Evolutionary conservation across 2,113 vertebrate genomes (phyloP).

Genomic region (sheep (Ovis aries)): ARS-UI_Ramb_v3.0 NC_056061.1:10556001-10556500

Average conservation of each 20-base stretch:
- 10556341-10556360: not conserved
- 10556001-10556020: accelerated
- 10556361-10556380: not conserved
- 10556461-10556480: not conserved
- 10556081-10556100: not conserved
- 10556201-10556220: not conserved
- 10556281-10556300: not conserved
- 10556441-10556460: not conserved
- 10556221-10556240: not conserved
- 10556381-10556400: not conserved
- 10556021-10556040: not conserved
- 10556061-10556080: not conserved
- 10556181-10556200: not conserved
- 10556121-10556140: not conserved
- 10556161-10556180: not conserved
- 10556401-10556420: not conserved
- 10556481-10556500: not conserved
- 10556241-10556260: not conserved
- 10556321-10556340: not conserved
- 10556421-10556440: not conserved
- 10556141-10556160: not conserved
- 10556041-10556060: not conserved
- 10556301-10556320: not conserved
- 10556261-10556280: not conserved
- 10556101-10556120: not conserved